Evolutionary conservation across 64 coral and sea anemone genomes (phyloP), one percentile per base, ranked within the genome.

Genomic region (Acropora tenuis): DNA sequence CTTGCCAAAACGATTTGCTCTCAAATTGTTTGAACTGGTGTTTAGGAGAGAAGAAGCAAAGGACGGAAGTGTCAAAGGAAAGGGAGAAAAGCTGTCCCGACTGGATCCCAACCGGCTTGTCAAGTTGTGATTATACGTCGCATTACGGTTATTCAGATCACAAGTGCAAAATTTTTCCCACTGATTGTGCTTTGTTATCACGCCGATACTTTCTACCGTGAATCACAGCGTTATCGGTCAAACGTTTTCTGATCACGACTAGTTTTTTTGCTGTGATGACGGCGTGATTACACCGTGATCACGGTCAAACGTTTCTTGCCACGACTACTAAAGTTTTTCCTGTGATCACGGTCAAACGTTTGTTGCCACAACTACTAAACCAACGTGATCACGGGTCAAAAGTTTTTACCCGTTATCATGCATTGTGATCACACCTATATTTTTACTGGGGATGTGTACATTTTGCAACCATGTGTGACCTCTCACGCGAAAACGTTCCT

Each of bases 21-120:
- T 89, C 4, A 89, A 89, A 89, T 19, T 77, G 19, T 89, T 79
- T 66, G 87, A 89, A 12, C 42, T 89, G 43, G 40, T 79, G 43
- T 89, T 89, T 48, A 1, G 40, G 60, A 78, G 87, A 68, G 87
- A 89, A 47, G 87, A 89, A 43, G 87, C 87, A 89, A 89, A 66
- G 42, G 57, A 41, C 3, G 75, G 87, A 46, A 48, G 74, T 47
- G 73, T 89, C 5, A 58, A 78, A 18, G 75, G 53, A 67, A 89
- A 79, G 59, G 87, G 74, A 9, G 87, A 79, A 59, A 58, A 65
- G 48, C 75, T 89, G 11, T 79, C 75, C 30, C 53, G 55, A 77
- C 43, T 78, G 75, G 75, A 89, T 59, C 57, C 43, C 41, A 89
- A 89, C 45, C 74, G 43, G 18, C 50, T 89, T 0, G 57, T 30